Evolutionary conservation across 2,888 invertebrate genomes (phyloP).

Genomic region (Quadroppia sp.): DNA sequence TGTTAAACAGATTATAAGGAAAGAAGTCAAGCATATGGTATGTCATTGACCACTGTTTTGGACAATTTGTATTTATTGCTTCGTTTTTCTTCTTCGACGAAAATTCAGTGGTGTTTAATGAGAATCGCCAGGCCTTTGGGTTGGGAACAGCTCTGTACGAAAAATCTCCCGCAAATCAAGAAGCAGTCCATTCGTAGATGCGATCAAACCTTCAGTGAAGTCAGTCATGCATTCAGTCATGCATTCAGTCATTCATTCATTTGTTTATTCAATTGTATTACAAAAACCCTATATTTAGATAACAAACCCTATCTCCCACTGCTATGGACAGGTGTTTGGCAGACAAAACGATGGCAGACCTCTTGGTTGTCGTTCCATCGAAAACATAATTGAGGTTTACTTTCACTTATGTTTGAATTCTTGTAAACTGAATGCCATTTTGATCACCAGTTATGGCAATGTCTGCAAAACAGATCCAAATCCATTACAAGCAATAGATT

Average conservation of each 20-base stretch:
- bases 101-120: constrained; percentile 37
- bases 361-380: constrained; percentile 37
- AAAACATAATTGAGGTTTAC: constrained; percentile 7
- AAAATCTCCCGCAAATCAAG: not conserved
- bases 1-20: constrained; percentile 25
- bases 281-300: constrained; percentile 13
- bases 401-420: not conserved
- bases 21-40: constrained; percentile 38
- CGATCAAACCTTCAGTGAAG: constrained; percentile 15
- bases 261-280: not conserved
- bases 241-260: not conserved
- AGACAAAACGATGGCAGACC: constrained; percentile 10
- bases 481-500: not conserved
- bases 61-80: not conserved
- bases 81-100: not conserved
- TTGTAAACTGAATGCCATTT: not conserved
- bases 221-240: not conserved
- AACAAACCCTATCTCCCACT: constrained; percentile 9
- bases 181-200: constrained; percentile 28
- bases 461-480: not conserved
- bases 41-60: not conserved
- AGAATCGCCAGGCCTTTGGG: constrained; percentile 38
- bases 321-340: not conserved
- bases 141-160: constrained; percentile 39
- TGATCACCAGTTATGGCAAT: not conserved